Evolutionary conservation across 2,888 invertebrate species (phyloP).

Genomic region (Latrodectus elegans): DNA sequence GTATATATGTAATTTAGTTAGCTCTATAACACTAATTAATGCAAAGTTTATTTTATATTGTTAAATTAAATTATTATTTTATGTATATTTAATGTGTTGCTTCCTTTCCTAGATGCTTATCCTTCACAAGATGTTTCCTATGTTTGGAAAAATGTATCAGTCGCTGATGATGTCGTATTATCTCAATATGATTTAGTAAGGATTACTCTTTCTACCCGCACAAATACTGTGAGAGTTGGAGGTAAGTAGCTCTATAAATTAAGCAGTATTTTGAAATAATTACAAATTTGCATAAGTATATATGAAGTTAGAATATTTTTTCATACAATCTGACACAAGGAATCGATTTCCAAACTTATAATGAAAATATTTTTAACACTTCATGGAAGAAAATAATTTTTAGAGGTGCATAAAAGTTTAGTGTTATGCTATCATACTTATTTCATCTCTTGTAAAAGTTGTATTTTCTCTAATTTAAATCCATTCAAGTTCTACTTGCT

Average conservation of each 20-base stretch:
- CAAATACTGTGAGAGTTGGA: constrained; percentile 35
- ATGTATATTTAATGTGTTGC: too few relatives aligned
- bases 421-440: background rate
- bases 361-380: background rate
- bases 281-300: background rate
- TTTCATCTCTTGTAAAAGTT: too few relatives aligned
- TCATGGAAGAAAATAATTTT: background rate
- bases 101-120: constrained; percentile 83
- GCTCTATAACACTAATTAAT: too few relatives aligned
- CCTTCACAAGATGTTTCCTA: constrained; percentile 89
- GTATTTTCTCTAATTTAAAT: too few relatives aligned
- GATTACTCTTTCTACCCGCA: constrained; percentile 78
- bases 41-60: too few relatives aligned
- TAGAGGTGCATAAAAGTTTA: background rate
- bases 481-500: too few relatives aligned
- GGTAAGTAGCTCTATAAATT: constrained; percentile 21
- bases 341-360: too few relatives aligned
- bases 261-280: background rate
- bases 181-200: constrained; percentile 95
- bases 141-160: constrained; percentile 90
- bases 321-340: background rate
- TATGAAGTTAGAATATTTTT: background rate
- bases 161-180: constrained; percentile 91
- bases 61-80: too few relatives aligned
- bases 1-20: too few relatives aligned